These are phyloP conservation scores for Hydrolagus affinis DNA, from an alignment of 2,113 vertebrate genomes.

Conservation along the genomic window DNA sequence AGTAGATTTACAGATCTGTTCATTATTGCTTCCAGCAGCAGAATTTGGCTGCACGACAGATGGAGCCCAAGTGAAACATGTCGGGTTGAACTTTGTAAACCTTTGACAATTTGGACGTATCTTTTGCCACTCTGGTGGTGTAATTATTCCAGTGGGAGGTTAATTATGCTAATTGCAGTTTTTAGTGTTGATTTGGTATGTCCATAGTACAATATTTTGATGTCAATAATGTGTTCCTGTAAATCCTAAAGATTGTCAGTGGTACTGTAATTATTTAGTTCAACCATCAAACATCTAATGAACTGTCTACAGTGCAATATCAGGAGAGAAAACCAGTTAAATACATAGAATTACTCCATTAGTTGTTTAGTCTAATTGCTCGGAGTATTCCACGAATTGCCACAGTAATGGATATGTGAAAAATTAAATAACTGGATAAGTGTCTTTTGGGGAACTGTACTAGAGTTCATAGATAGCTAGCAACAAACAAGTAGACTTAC, in stretches of 20 bases:
- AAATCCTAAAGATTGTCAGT: background rate
- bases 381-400: background rate
- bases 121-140: background rate
- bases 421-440: no score
- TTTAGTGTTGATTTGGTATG: background rate
- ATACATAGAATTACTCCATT: background rate
- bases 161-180: constrained; percentile 20
- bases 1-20: background rate
- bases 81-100: constrained; percentile 16
- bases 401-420: no score
- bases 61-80: background rate
- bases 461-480: no score
- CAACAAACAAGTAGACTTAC: background rate
- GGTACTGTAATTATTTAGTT: constrained; percentile 9
- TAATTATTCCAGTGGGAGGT: constrained; percentile 21
- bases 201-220: no score
- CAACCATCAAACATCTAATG: constrained; percentile 15
- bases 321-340: background rate
- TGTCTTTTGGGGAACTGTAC: no score
- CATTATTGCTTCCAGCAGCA: no score
- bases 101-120: background rate
- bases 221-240: background rate
- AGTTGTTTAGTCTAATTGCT: constrained; percentile 11
- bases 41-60: background rate
- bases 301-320: background rate